Evolutionary conservation across 2,113 vertebrate genomes (phyloP).

Genomic region (Amblyopsis rosae): DNA sequence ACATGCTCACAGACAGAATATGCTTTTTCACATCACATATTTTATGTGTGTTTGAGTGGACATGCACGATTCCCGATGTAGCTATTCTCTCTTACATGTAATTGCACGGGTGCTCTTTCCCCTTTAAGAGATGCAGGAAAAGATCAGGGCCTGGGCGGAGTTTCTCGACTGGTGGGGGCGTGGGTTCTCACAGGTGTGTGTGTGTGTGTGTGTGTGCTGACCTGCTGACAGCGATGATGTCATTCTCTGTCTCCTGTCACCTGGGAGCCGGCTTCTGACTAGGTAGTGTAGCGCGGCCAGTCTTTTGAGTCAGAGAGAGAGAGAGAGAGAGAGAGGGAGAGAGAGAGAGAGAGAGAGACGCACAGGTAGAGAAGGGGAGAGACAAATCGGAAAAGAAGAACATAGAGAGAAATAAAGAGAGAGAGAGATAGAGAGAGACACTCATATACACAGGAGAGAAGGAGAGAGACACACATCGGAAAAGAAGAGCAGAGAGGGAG

Average conservation of each 20-base stretch:
- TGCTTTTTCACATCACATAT: too few relatives aligned
- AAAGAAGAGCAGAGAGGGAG: background rate
- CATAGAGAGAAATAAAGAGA: conserved; percentile 18
- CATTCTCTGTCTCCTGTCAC: conserved; percentile 72
- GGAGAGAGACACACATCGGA: background rate
- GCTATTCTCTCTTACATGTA: too few relatives aligned
- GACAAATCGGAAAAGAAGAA: conserved; percentile 13
- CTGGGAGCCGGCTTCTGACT: conserved; percentile 57
- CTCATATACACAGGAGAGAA: background rate
- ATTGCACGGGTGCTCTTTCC: conserved; percentile 2
- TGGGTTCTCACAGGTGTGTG: conserved; percentile 70
- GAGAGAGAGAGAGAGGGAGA: background rate
- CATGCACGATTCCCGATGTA: too few relatives aligned
- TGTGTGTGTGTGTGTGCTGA: conserved; percentile 1
- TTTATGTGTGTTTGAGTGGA: too few relatives aligned
- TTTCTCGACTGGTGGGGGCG: conserved; percentile 43
- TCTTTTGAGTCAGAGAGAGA: background rate
- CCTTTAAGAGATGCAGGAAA: conserved; percentile 72
- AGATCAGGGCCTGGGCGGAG: conserved; percentile 9
- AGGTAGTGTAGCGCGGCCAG: conserved; percentile 8
- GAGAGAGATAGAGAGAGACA: background rate
- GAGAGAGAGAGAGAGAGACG: background rate
- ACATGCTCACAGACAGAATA: too few relatives aligned
- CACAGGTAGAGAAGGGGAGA: background rate
- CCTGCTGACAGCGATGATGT: conserved; percentile 71